Evolutionary conservation across 92 coral and sea anemone species (phyloP).

Genomic region (Porites cylindrica): DNA sequence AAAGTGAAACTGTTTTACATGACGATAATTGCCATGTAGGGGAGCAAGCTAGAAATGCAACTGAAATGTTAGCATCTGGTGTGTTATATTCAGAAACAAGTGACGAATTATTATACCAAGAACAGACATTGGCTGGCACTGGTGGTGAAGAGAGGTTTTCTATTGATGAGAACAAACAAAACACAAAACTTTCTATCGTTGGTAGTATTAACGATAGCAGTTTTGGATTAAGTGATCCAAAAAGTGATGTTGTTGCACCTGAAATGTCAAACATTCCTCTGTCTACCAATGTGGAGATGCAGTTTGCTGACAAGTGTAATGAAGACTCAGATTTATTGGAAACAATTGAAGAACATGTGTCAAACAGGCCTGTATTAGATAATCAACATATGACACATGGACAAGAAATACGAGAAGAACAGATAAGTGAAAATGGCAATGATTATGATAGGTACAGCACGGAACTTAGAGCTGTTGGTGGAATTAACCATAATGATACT

Average conservation of each 20-base stretch:
- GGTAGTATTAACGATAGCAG: background rate
- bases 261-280: background rate
- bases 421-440: background rate
- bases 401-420: background rate
- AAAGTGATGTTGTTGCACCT: background rate
- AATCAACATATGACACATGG: background rate
- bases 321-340: background rate
- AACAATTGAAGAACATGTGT: background rate
- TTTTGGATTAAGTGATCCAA: background rate
- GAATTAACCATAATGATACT: background rate
- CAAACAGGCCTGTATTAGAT: background rate
- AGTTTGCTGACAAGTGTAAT: background rate
- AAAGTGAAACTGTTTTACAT: too few relatives aligned
- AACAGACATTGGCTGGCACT: background rate
- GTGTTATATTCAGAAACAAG: background rate
- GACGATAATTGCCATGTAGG: background rate
- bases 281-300: background rate
- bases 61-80: background rate
- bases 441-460: background rate
- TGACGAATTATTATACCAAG: background rate
- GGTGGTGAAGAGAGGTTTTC: background rate
- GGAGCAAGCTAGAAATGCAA: background rate
- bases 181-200: conserved; percentile 2
- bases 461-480: background rate
- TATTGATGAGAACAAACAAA: background rate